These are phyloP conservation scores for Sarcophaga subvicina DNA, from an alignment of 2,888 invertebrate genomes.

Conservation along the genomic window DNA sequence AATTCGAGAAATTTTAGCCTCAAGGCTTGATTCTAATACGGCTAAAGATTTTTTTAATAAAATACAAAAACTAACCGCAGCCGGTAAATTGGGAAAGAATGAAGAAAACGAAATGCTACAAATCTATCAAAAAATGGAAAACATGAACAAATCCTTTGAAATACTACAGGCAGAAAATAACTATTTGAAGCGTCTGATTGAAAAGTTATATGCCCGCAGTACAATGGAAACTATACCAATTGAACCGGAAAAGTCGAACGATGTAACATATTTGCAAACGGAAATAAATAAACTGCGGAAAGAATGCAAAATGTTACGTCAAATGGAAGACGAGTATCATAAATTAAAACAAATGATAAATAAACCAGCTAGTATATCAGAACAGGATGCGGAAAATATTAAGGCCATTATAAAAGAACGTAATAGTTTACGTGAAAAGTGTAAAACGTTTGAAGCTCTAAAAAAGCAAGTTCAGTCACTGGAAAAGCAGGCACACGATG, in stretches of 20 bases:
- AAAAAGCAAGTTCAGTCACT: slow-evolving; percentile 69
- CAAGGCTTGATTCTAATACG: slow-evolving; percentile 73
- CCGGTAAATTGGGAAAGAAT: slow-evolving; percentile 72
- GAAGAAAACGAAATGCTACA: slow-evolving; percentile 75
- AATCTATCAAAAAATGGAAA: slow-evolving; percentile 74
- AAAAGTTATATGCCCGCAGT: slow-evolving; percentile 74
- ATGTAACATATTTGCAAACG: slow-evolving; percentile 75
- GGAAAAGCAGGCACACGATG: slow-evolving; percentile 69
- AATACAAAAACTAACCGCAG: slow-evolving; percentile 73
- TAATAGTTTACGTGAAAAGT: slow-evolving; percentile 74
- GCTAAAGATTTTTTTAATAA: slow-evolving; percentile 72
- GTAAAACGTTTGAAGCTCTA: slow-evolving; percentile 68
- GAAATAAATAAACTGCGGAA: slow-evolving; percentile 74
- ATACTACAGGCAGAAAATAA: slow-evolving; percentile 76
- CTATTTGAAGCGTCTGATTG: slow-evolving; percentile 74
- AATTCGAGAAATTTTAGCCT: slow-evolving; percentile 73
- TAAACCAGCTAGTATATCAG: slow-evolving; percentile 37
- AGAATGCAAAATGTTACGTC: slow-evolving; percentile 74
- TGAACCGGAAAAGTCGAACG: slow-evolving; percentile 74
- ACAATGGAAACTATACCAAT: slow-evolving; percentile 69
- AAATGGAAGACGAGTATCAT: slow-evolving; percentile 73
- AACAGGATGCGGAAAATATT: slow-evolving; percentile 73
- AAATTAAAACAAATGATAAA: slow-evolving; percentile 51
- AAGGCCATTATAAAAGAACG: slow-evolving; percentile 75
- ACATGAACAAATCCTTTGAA: slow-evolving; percentile 75